These are phyloP conservation scores for Sphinx pinastri DNA, from an alignment of 2,888 invertebrate genomes.

Conservation along the genomic window DNA sequence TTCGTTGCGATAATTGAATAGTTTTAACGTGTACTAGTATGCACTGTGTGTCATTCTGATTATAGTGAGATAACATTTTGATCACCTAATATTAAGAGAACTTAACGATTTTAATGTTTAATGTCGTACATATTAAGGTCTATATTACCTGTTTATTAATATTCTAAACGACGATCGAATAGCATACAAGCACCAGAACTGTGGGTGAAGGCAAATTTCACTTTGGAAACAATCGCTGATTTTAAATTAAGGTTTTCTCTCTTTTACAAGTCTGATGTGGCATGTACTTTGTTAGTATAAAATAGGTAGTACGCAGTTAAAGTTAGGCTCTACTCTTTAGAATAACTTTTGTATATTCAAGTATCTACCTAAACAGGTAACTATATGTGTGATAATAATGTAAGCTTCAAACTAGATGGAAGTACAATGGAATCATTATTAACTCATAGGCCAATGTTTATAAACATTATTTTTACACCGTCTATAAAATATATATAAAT, in stretches of 20 bases:
- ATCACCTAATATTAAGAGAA: slow-evolving; percentile 15
- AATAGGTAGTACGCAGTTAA: slow-evolving; percentile 49
- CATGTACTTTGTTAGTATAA: slow-evolving; percentile 31
- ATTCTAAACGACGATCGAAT: slow-evolving; percentile 4
- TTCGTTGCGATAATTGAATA: slow-evolving; percentile 11
- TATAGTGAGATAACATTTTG: slow-evolving; percentile 3
- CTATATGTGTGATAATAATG: slow-evolving; percentile 80
- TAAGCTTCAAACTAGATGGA: slow-evolving; percentile 80
- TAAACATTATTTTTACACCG: slow-evolving; percentile 83
- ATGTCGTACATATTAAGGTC: slow-evolving; percentile 20
- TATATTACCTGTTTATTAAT: slow-evolving; percentile 22
- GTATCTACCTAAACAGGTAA: slow-evolving; percentile 67
- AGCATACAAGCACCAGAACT: not conserved
- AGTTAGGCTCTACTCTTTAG: slow-evolving; percentile 55
- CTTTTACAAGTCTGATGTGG: slow-evolving; percentile 60
- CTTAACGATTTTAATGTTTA: slow-evolving; percentile 23
- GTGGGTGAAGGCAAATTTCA: slow-evolving; percentile 4
- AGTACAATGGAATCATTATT: slow-evolving; percentile 78
- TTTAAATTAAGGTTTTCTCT: slow-evolving; percentile 35
- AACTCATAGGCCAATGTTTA: slow-evolving; percentile 80
- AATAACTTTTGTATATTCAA: slow-evolving; percentile 76
- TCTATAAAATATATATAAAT: slow-evolving; percentile 70
- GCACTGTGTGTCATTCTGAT: slow-evolving; percentile 7
- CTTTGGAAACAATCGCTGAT: slow-evolving; percentile 16
- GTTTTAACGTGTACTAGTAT: slow-evolving; percentile 21